Evolutionary conservation across 2,888 invertebrate species (phyloP).

Genomic region (Pseudococcus viburni): DNA sequence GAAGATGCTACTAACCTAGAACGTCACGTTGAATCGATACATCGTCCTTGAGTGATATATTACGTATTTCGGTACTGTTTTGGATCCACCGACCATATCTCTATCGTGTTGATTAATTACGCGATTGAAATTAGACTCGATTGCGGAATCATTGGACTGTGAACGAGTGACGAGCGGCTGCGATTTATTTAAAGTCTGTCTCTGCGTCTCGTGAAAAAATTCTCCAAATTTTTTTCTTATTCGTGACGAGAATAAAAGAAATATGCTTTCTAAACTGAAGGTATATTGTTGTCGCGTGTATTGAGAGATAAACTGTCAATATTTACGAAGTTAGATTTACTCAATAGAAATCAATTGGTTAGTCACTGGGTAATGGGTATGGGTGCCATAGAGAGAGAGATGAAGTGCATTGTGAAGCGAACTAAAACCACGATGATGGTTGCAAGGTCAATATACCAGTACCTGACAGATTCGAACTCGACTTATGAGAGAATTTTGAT

Average conservation of each 20-base stretch:
- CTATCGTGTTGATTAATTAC: not conserved
- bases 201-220: not conserved
- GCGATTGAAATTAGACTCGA: not conserved
- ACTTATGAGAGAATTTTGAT: not conserved
- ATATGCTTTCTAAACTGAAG: not conserved
- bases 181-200: not conserved
- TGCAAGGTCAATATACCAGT: not conserved
- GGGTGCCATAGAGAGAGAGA: not conserved
- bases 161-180: not conserved
- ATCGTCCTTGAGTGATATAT: constrained; percentile 25
- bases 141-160: not conserved
- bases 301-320: not conserved
- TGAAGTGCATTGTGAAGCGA: not conserved
- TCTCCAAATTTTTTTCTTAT: not conserved
- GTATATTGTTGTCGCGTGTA: not conserved
- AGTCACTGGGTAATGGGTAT: not conserved
- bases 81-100: not conserved
- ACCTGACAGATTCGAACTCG: constrained; percentile 13
- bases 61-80: not conserved
- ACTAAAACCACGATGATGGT: constrained; percentile 5
- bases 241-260: not conserved
- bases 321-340: not conserved
- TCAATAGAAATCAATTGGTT: constrained; percentile 8
- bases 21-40: constrained; percentile 18
- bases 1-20: constrained; percentile 32